These are phyloP conservation scores for Melieria omissa DNA, from an alignment of 2,888 invertebrate genomes.

Conservation along the genomic window DNA sequence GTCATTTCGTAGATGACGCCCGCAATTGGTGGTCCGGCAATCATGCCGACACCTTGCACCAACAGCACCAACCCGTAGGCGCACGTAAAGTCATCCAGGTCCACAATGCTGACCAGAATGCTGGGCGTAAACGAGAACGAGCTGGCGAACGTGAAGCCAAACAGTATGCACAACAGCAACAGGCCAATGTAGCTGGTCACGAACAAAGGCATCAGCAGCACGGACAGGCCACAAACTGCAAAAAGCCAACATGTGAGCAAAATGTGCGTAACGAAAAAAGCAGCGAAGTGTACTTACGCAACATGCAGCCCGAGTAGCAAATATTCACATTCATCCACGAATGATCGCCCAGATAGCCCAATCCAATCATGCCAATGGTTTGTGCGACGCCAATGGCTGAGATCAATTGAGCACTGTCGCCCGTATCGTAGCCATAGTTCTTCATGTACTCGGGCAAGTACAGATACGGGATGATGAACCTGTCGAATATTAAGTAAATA, in stretches of 20 bases:
- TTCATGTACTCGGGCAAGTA: slow-evolving; percentile 89
- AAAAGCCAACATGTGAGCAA: background rate
- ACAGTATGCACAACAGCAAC: slow-evolving; percentile 71
- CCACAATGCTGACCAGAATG: slow-evolving; percentile 87
- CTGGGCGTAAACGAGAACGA: slow-evolving; percentile 92
- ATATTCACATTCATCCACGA: slow-evolving; percentile 84
- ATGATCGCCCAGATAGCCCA: slow-evolving; percentile 91
- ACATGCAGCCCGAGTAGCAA: slow-evolving; percentile 83
- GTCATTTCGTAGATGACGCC: slow-evolving; percentile 71
- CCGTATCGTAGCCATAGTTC: slow-evolving; percentile 75
- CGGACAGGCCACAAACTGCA: slow-evolving; percentile 64
- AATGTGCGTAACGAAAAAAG: background rate
- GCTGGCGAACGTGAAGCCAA: slow-evolving; percentile 91
- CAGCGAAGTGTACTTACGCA: slow-evolving; percentile 61
- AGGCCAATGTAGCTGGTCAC: slow-evolving; percentile 57
- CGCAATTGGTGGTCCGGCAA: slow-evolving; percentile 91
- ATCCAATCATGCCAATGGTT: slow-evolving; percentile 87
- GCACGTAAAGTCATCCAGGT: slow-evolving; percentile 89
- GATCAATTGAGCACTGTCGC: slow-evolving; percentile 81
- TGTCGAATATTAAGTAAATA: slow-evolving; percentile 64
- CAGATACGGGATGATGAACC: slow-evolving; percentile 96
- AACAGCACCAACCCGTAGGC: slow-evolving; percentile 91
- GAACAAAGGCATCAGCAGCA: slow-evolving; percentile 63
- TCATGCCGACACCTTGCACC: slow-evolving; percentile 92
- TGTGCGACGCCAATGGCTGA: slow-evolving; percentile 90